These are phyloP conservation scores for Cactoblastis cactorum DNA, from an alignment of 2,888 invertebrate species.

Conservation along the genomic window DNA sequence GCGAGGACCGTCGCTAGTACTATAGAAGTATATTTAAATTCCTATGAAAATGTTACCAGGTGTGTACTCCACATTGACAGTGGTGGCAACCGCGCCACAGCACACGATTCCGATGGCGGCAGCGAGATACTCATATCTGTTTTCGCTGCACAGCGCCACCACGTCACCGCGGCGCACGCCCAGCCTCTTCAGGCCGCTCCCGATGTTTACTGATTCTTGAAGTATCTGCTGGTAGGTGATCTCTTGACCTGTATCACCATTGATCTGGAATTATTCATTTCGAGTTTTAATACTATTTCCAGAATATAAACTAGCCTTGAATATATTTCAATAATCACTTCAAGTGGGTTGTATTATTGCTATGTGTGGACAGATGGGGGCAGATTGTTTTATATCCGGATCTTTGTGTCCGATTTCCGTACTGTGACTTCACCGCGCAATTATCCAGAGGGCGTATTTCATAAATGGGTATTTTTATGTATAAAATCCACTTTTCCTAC, in stretches of 20 bases:
- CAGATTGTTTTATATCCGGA: too few species aligned
- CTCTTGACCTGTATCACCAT: constrained; percentile 73
- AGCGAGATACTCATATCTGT: constrained; percentile 75
- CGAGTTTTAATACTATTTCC: constrained; percentile 13
- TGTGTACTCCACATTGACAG: constrained; percentile 78
- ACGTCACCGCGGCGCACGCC: constrained; percentile 73
- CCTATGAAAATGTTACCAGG: constrained; percentile 48
- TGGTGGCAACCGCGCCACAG: constrained; percentile 77
- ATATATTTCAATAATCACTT: too few species aligned
- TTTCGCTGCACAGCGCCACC: constrained; percentile 79
- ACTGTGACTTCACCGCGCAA: too few species aligned
- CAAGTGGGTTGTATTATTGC: too few species aligned
- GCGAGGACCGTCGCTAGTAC: too few species aligned
- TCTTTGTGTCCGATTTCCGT: too few species aligned
- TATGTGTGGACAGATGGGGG: too few species aligned
- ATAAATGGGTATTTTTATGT: too few species aligned
- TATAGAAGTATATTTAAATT: too few species aligned
- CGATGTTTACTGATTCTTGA: constrained; percentile 66
- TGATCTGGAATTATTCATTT: constrained; percentile 72
- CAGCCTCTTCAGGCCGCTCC: constrained; percentile 61
- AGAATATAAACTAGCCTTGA: too few species aligned
- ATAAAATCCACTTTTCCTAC: too few species aligned
- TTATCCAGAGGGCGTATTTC: too few species aligned
- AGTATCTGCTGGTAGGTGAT: constrained; percentile 68
- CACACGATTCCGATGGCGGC: constrained; percentile 71